Percentiles rank a stretch among this genome's conserved stretches.
Conservation (phyloP, 2,113 vertebrate genomes). For the Anarhynchus alexandrinus region DNA sequence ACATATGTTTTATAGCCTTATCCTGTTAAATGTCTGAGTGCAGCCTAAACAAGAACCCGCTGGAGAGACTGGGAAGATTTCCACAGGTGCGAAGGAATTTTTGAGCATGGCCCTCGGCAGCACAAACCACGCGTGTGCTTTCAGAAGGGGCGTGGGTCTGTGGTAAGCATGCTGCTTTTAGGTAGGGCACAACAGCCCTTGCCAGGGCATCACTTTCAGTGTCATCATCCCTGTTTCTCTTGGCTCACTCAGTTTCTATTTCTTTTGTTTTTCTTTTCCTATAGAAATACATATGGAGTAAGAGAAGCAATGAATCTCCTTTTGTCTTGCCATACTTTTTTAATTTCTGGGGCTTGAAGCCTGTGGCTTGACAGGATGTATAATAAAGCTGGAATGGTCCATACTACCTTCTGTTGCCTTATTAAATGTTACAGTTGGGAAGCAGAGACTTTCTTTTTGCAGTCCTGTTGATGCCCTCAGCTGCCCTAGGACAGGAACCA, state of each 20-base stretch:
- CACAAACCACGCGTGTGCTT: rapidly evolving
- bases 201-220: not conserved
- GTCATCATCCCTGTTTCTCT: not conserved
- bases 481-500: not conserved
- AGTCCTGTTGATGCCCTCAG: not conserved
- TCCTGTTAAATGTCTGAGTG: not conserved
- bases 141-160: not conserved
- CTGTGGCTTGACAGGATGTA: not conserved
- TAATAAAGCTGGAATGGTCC: not conserved
- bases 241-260: not conserved
- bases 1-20: not conserved
- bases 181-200: not conserved
- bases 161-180: not conserved
- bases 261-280: not conserved
- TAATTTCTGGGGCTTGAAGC: not conserved
- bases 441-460: not conserved
- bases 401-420: not conserved
- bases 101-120: not conserved
- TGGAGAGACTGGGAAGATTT: not conserved
- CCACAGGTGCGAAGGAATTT: not conserved
- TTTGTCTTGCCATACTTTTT: not conserved
- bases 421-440: not conserved
- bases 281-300: not conserved
- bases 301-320: not conserved
- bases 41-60: not conserved